Evolutionary conservation across 2,797 vertebrate genomes (phyloP).

Genomic region (Gambusia yucatana): DNA sequence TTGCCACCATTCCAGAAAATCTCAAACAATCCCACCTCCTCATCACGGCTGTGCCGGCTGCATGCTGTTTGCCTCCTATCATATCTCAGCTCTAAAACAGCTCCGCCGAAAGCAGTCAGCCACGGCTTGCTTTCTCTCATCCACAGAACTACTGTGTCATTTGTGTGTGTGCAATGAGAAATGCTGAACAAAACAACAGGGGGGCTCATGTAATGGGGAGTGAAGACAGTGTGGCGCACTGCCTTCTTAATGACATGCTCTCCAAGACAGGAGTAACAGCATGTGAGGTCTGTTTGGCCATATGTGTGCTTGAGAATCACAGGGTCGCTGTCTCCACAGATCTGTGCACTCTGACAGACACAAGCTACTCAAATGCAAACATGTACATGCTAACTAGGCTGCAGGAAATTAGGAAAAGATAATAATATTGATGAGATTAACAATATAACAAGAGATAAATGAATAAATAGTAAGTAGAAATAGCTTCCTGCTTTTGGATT

Average conservation of each 20-base stretch:
- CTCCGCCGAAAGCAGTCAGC: conserved; percentile 45
- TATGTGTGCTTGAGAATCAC: conserved; percentile 47
- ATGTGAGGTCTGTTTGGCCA: conserved; percentile 33
- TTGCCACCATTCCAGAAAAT: conserved; percentile 42
- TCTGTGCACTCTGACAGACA: conserved; percentile 31
- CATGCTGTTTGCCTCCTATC: conserved; percentile 46
- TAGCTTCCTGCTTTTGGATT: not conserved
- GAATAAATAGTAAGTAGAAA: not conserved
- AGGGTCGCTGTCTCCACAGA: conserved; percentile 29
- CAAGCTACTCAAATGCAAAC: conserved; percentile 35
- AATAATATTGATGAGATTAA: not conserved
- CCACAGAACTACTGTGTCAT: conserved; percentile 57
- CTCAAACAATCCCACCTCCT: conserved; percentile 43
- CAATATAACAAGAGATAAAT: not conserved
- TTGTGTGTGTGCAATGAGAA: conserved; percentile 47
- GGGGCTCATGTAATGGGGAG: conserved; percentile 64
- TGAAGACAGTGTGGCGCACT: conserved; percentile 47
- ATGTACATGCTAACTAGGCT: conserved; percentile 12
- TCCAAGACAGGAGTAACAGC: conserved; percentile 46
- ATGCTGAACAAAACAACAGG: conserved; percentile 51
- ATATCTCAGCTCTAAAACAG: conserved; percentile 45
- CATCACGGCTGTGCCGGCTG: conserved; percentile 25
- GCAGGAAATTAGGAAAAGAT: not conserved
- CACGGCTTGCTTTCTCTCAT: conserved; percentile 53
- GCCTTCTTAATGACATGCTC: conserved; percentile 47